Conservation (phyloP, 1,140 invertebrate species). For the Periplaneta americana region DNA sequence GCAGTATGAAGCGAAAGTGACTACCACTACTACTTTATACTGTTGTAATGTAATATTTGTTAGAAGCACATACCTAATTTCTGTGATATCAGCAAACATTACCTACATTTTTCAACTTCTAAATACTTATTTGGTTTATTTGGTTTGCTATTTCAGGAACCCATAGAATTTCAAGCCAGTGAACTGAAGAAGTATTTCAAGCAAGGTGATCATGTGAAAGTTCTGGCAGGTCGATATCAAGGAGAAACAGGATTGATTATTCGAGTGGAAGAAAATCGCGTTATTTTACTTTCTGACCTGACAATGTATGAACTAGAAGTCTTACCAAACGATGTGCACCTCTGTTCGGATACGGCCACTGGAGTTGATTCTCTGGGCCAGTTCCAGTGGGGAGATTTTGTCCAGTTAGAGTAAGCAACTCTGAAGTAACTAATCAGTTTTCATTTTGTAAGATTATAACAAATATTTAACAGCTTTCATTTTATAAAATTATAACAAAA, state of each 20-base stretch:
- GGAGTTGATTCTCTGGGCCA: slow-evolving; percentile 96
- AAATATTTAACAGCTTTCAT: no score
- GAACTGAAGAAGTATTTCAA: slow-evolving; percentile 94
- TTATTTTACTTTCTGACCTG: slow-evolving; percentile 92
- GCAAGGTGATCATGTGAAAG: slow-evolving; percentile 95
- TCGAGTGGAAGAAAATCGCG: slow-evolving; percentile 84
- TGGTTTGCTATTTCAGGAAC: slow-evolving; percentile 48
- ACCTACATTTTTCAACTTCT: no score
- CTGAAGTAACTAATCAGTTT: no score
- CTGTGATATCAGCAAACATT: no score
- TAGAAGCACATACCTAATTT: no score
- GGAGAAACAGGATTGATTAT: slow-evolving; percentile 97
- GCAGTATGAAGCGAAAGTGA: no score
- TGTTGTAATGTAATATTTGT: no score
- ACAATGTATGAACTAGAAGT: slow-evolving; percentile 95
- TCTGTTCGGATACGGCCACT: slow-evolving; percentile 95
- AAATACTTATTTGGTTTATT: not conserved
- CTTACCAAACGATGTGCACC: slow-evolving; percentile 82
- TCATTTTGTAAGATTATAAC: no score
- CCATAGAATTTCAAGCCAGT: slow-evolving; percentile 84
- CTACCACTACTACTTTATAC: no score
- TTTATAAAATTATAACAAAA: no score
- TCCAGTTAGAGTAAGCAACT: slow-evolving; percentile 76
- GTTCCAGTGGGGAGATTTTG: slow-evolving; percentile 97
- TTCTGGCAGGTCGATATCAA: slow-evolving; percentile 90